Evolutionary conservation across 2,888 invertebrate species (phyloP).

Genomic region (Camponotus fellah): DNA sequence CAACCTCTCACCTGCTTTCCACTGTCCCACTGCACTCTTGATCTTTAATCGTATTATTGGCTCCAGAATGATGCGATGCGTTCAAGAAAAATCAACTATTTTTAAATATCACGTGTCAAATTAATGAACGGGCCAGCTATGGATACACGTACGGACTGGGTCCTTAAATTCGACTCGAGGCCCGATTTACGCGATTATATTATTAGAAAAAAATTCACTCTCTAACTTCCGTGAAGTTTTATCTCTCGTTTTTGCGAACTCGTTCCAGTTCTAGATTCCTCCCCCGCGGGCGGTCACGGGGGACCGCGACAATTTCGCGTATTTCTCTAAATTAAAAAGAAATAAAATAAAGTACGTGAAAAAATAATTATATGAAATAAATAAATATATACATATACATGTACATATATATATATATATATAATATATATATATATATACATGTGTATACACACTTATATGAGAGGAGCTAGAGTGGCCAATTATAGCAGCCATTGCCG

Average conservation of each 20-base stretch:
- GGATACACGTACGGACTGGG: slow-evolving; percentile 51
- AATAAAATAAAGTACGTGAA: slow-evolving; percentile 52
- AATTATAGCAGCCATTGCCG: slow-evolving; percentile 42
- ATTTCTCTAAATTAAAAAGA: slow-evolving; percentile 50
- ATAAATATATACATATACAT: slow-evolving; percentile 62
- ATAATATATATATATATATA: background rate
- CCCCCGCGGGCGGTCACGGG: slow-evolving; percentile 36
- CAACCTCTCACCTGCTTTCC: slow-evolving; percentile 4
- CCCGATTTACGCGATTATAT: slow-evolving; percentile 46
- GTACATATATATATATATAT: slow-evolving; percentile 48
- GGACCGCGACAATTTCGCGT: slow-evolving; percentile 49
- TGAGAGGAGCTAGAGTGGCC: slow-evolving; percentile 49
- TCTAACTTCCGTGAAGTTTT: slow-evolving; percentile 82
- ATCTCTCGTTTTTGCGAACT: slow-evolving; percentile 73
- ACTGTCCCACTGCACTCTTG: slow-evolving; percentile 45
- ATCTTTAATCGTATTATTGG: slow-evolving; percentile 67
- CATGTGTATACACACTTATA: background rate
- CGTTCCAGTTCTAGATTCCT: slow-evolving; percentile 52
- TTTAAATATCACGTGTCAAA: slow-evolving; percentile 83
- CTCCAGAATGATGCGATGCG: slow-evolving; percentile 64
- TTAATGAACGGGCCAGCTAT: slow-evolving; percentile 65
- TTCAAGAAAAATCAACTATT: slow-evolving; percentile 82
- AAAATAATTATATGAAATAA: slow-evolving; percentile 52
- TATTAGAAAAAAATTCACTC: slow-evolving; percentile 67
- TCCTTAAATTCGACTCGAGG: slow-evolving; percentile 50